Evolutionary conservation across 1,140 invertebrate species (phyloP).

Genomic region (Euwallacea fornicatus): DNA sequence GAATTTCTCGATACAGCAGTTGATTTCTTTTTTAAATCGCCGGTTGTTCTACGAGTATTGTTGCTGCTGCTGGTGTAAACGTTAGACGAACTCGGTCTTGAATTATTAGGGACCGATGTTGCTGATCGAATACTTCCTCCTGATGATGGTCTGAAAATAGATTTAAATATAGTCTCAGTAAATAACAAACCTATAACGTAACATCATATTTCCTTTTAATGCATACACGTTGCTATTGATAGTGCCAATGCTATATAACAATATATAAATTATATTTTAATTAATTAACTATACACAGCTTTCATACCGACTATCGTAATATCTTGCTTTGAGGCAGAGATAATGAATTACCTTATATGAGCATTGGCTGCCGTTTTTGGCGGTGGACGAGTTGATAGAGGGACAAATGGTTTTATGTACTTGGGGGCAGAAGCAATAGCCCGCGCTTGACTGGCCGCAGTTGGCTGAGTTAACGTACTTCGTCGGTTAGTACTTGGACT

Average conservation of each 20-base stretch:
- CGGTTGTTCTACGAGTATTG: conserved; percentile 10
- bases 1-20: conserved; percentile 38
- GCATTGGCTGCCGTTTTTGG: conserved; percentile 27
- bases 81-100: conserved; percentile 28
- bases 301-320: background rate
- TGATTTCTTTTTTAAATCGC: conserved; percentile 26
- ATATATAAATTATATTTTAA: too few species aligned
- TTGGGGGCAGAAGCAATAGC: conserved; percentile 36
- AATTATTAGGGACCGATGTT: conserved; percentile 7
- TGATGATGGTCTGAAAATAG: conserved; percentile 24
- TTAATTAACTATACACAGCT: too few species aligned
- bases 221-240: too few species aligned
- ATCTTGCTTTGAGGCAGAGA: background rate
- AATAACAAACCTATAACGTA: too few species aligned
- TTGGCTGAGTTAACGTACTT: conserved; percentile 52
- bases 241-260: too few species aligned
- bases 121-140: conserved; percentile 24
- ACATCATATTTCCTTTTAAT: too few species aligned
- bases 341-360: conserved; percentile 17
- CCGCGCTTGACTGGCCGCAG: conserved; percentile 51
- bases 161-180: too few species aligned
- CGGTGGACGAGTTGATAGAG: conserved; percentile 24
- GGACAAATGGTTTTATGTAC: conserved; percentile 22
- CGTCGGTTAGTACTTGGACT: conserved; percentile 49
- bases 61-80: conserved; percentile 14